A percentile compares a stretch with the other conserved stretches of the same genome.
phyloP scores from a whole-genome alignment of 2,888 invertebrate species.

The Marronus borbonicus region DNA sequence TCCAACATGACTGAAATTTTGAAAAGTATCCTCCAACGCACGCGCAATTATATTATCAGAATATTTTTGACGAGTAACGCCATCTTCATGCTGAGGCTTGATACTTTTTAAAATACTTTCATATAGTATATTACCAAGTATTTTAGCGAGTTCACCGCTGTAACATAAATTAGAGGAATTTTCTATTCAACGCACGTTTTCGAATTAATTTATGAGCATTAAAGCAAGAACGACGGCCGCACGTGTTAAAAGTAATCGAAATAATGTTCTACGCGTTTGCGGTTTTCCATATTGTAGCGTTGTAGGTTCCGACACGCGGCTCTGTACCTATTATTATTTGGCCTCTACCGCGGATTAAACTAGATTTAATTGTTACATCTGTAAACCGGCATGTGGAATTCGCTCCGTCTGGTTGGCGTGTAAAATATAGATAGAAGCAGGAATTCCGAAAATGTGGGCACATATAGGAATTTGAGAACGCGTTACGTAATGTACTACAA shows the following conservation, averaged over 20 bases:
- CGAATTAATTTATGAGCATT: no score
- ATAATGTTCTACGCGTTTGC: neutral
- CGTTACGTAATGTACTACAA: neutral
- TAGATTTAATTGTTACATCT: slow-evolving; percentile 63
- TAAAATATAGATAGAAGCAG: slow-evolving; percentile 51
- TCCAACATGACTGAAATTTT: no score
- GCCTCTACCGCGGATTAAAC: slow-evolving; percentile 61
- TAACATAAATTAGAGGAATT: no score
- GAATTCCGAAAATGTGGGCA: slow-evolving; percentile 25
- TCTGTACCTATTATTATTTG: slow-evolving; percentile 4
- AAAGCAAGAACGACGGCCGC: no score
- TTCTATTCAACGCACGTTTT: no score
- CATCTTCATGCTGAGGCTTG: no score
- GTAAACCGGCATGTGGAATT: slow-evolving; percentile 59
- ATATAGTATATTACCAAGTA: no score
- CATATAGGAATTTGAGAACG: neutral
- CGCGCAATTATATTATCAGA: no score
- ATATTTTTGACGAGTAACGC: no score
- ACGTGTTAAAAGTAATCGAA: neutral
- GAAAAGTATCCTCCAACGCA: no score
- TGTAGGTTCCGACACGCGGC: neutral
- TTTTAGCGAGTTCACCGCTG: no score
- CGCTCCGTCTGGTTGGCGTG: slow-evolving; percentile 49
- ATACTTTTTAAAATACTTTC: no score
- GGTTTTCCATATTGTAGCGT: neutral